Percentiles rank a stretch among this genome's conserved stretches.
Conservation (phyloP, 2,797 vertebrate species). For the Chaunax sp. region DNA sequence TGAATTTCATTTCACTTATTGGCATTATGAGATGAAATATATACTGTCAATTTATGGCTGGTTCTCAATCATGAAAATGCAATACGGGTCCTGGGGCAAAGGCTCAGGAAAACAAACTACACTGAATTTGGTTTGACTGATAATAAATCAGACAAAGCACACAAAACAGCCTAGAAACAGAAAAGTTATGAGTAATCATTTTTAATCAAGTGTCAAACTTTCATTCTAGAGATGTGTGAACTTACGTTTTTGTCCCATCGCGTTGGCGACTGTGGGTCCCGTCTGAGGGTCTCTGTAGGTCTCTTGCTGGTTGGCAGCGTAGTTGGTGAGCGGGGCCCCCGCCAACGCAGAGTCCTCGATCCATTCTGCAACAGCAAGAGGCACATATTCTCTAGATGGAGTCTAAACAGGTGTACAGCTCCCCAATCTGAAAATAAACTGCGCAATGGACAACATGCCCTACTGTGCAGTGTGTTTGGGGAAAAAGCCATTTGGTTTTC, state of each 20-base stretch:
- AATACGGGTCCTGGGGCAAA: constrained; percentile 40
- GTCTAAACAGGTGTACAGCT: constrained; percentile 43
- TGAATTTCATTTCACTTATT: constrained; percentile 3
- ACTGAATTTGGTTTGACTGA: constrained; percentile 38
- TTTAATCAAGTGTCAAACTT: constrained; percentile 12
- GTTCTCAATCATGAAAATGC: constrained; percentile 41
- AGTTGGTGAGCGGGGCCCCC: constrained; percentile 89
- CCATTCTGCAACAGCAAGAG: constrained; percentile 90
- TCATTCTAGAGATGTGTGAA: constrained; percentile 13
- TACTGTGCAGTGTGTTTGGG: constrained; percentile 17
- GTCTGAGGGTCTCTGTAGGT: constrained; percentile 89
- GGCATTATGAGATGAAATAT: constrained; percentile 27
- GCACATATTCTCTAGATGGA: constrained; percentile 70
- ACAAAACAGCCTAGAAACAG: constrained; percentile 12
- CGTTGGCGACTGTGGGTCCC: constrained; percentile 75
- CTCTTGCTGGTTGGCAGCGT: constrained; percentile 91
- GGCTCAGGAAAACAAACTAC: constrained; percentile 41
- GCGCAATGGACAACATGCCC: constrained; percentile 9
- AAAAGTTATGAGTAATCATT: constrained; percentile 12
- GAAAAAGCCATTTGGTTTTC: background rate
- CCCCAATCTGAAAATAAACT: constrained; percentile 37
- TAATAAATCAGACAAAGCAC: constrained; percentile 46
- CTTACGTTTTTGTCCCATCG: constrained; percentile 84
- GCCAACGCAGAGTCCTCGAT: constrained; percentile 91
- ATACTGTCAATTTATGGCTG: constrained; percentile 34